Percentiles rank a stretch among this genome's conserved stretches.
These are phyloP conservation scores for Campaea margaritaria DNA, from an alignment of 2,888 invertebrate species.

Conservation along the genomic window DNA sequence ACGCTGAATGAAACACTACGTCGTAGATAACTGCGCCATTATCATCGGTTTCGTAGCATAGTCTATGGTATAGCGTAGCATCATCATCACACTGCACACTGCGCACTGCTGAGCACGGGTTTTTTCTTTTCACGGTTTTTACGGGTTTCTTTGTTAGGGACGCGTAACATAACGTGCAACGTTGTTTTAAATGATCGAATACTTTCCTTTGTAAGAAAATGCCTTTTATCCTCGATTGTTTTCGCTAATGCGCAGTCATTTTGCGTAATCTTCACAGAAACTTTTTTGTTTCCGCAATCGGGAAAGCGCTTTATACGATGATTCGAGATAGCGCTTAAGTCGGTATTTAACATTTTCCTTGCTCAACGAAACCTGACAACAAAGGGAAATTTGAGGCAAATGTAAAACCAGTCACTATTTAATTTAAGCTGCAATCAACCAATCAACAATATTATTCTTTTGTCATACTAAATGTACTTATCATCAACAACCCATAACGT, in stretches of 20 bases:
- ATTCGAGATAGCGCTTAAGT: conserved; percentile 1
- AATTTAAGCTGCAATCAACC: not conserved
- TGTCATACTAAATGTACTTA: not conserved
- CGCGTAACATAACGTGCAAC: too few relatives aligned
- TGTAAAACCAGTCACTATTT: not conserved
- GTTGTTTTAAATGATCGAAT: too few relatives aligned
- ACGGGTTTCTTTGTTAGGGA: too few relatives aligned
- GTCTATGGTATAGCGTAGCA: not conserved
- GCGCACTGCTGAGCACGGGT: too few relatives aligned
- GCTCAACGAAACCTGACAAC: too few relatives aligned
- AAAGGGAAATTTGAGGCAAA: too few relatives aligned
- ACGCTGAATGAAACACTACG: not conserved
- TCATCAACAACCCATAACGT: too few relatives aligned
- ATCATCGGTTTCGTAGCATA: not conserved
- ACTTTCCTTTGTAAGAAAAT: not conserved
- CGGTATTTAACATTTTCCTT: not conserved
- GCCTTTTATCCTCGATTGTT: conserved; percentile 18
- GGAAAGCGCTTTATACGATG: conserved; percentile 7
- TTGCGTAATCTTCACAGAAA: conserved; percentile 9
- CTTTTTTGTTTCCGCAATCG: conserved; percentile 11
- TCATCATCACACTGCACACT: too few relatives aligned
- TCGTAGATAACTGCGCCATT: not conserved
- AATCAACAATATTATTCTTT: not conserved
- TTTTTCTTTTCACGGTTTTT: too few relatives aligned
- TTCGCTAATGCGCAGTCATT: conserved; percentile 17